A percentile compares a stretch with the other conserved stretches of the same genome.
Evolutionary conservation across 2,797 vertebrate species (phyloP).

Genomic region (Urosaurus nigricauda): DNA sequence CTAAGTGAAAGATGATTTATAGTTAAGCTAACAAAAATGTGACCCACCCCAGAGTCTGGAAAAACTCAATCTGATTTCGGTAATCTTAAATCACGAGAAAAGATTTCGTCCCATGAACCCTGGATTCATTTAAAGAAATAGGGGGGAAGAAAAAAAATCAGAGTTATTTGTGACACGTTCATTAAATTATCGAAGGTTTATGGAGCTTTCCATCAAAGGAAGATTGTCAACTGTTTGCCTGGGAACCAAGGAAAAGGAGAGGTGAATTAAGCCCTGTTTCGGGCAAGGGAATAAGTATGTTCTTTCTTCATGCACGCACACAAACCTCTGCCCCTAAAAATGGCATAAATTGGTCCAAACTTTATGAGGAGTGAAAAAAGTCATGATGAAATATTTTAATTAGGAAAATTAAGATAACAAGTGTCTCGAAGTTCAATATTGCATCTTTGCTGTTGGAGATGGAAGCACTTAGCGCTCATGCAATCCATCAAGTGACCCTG

Average conservation of each 20-base stretch:
- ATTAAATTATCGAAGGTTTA: slow-evolving; percentile 79
- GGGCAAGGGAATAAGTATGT: not conserved
- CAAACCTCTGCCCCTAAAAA: not conserved
- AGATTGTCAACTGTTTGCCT: slow-evolving; percentile 46
- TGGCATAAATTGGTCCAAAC: slow-evolving; percentile 39
- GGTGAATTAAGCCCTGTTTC: not conserved
- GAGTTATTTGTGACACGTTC: slow-evolving; percentile 70
- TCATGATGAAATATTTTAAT: slow-evolving; percentile 1
- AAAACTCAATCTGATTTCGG: slow-evolving; percentile 77
- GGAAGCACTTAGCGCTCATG: not conserved
- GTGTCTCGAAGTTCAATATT: not conserved
- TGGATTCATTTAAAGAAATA: slow-evolving; percentile 63
- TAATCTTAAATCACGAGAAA: slow-evolving; percentile 74
- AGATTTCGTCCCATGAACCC: slow-evolving; percentile 57
- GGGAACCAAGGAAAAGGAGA: slow-evolving; percentile 32
- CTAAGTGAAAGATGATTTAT: slow-evolving; percentile 91
- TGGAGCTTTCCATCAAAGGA: slow-evolving; percentile 41
- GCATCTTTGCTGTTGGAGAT: not conserved
- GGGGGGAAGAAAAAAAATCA: slow-evolving; percentile 35
- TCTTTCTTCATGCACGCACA: not conserved
- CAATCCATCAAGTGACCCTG: not conserved
- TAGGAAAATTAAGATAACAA: slow-evolving; percentile 38
- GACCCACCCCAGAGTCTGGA: slow-evolving; percentile 81
- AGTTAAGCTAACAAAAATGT: slow-evolving; percentile 88
- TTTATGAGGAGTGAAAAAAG: slow-evolving; percentile 27